Conservation (phyloP, 2,888 invertebrate species). For the Sisyra terminalis region DNA sequence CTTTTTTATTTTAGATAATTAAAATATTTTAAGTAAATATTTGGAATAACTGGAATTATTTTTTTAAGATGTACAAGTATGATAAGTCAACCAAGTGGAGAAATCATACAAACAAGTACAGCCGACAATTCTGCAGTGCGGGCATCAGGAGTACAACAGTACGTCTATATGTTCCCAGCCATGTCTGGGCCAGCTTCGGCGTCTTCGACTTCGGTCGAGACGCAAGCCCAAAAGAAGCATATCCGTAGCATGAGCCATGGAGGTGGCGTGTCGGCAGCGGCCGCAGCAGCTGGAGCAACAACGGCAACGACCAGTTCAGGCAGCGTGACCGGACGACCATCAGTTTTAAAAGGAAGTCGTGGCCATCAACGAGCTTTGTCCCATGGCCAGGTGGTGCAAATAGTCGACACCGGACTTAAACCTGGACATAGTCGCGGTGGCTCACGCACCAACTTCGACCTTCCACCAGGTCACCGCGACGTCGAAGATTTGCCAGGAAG, state of each 20-base stretch:
- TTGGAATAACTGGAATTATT: not conserved
- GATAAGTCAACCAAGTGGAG: conserved; percentile 49
- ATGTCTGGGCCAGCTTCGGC: conserved; percentile 8
- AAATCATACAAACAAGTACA: conserved; percentile 14
- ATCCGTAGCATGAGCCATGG: conserved; percentile 76
- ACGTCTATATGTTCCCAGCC: conserved; percentile 15
- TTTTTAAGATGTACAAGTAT: conserved; percentile 42
- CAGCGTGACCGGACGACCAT: conserved; percentile 38
- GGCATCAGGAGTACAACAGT: conserved; percentile 21
- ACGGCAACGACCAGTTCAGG: conserved; percentile 63
- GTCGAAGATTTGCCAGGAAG: conserved; percentile 24
- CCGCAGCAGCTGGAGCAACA: conserved; percentile 43
- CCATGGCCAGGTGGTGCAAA: conserved; percentile 68
- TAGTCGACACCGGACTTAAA: conserved; percentile 20
- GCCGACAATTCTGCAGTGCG: not conserved
- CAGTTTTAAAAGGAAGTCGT: conserved; percentile 52
- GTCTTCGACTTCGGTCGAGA: not conserved
- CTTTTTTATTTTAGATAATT: too few relatives aligned
- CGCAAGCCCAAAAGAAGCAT: conserved; percentile 34
- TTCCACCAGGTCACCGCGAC: conserved; percentile 75
- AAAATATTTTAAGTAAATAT: too few relatives aligned
- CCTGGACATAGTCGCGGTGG: conserved; percentile 66
- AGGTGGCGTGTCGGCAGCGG: conserved; percentile 38
- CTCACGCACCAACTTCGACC: conserved; percentile 76
- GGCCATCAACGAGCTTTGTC: conserved; percentile 72